Evolutionary conservation across 1,140 invertebrate species (phyloP).

Genomic region (Dendroctonus ponderosae): DNA sequence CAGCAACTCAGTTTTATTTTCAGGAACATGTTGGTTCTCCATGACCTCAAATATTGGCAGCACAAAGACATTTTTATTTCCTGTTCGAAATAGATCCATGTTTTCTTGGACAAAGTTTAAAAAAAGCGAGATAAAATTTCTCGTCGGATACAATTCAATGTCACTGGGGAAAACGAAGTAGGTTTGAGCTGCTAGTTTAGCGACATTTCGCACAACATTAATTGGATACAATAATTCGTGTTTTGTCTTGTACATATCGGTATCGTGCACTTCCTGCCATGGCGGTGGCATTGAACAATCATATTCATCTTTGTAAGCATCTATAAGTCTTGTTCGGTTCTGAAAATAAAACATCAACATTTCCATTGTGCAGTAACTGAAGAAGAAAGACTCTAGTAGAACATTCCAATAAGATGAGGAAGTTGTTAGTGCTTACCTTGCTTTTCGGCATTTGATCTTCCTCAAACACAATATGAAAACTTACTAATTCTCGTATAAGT

Average conservation of each 20-base stretch:
- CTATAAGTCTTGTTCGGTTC: neutral
- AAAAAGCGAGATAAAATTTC: conserved; percentile 48
- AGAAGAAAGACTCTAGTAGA: neutral
- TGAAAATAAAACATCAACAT: neutral
- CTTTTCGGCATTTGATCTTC: conserved; percentile 59
- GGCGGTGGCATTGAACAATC: conserved; percentile 33
- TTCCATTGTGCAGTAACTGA: neutral
- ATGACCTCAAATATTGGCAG: conserved; percentile 57
- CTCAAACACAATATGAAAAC: conserved; percentile 67
- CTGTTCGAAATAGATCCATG: conserved; percentile 14
- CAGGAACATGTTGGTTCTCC: conserved; percentile 40
- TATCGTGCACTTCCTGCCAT: conserved; percentile 23
- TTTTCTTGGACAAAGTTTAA: conserved; percentile 41
- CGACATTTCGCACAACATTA: conserved; percentile 72
- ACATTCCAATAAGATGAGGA: neutral
- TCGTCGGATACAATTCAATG: conserved; percentile 67
- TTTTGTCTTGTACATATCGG: conserved; percentile 47
- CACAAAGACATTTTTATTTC: conserved; percentile 46
- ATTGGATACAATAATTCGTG: conserved; percentile 67
- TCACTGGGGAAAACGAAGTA: conserved; percentile 73
- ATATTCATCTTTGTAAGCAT: conserved; percentile 30
- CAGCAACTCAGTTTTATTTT: conserved; percentile 50
- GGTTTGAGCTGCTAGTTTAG: conserved; percentile 60
- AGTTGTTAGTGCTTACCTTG: conserved; percentile 9
- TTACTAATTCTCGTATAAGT: conserved; percentile 59